Conservation (phyloP, 1,140 invertebrate species). For the Maniola jurtina region DNA sequence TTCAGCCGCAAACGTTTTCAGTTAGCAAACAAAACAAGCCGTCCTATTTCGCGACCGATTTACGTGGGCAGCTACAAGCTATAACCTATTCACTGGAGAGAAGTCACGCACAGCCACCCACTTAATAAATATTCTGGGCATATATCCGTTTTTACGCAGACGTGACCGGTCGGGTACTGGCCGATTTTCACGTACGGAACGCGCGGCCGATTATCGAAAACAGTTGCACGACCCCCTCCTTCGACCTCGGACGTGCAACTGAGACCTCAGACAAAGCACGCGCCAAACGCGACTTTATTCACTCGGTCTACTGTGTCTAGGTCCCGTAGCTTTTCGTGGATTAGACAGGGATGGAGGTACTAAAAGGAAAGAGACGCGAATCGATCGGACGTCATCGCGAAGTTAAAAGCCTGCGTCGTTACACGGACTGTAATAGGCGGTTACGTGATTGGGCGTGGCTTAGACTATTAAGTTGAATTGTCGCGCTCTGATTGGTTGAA, state of each 20-base stretch:
- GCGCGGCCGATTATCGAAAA: conserved; percentile 77
- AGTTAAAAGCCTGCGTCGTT: conserved; percentile 77
- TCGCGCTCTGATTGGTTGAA: conserved; percentile 76
- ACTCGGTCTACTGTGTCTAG: conserved; percentile 52
- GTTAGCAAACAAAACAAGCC: conserved; percentile 67
- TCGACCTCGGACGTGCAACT: conserved; percentile 74
- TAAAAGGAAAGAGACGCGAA: conserved; percentile 40
- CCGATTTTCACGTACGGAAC: conserved; percentile 77
- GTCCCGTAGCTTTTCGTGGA: conserved; percentile 43
- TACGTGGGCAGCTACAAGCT: conserved; percentile 63
- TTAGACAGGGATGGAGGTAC: conserved; percentile 50
- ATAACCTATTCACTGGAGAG: conserved; percentile 57
- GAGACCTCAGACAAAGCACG: conserved; percentile 71
- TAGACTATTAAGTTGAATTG: conserved; percentile 76
- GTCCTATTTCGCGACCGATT: conserved; percentile 68
- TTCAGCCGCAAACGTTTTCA: conserved; percentile 56
- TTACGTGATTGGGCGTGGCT: conserved; percentile 77
- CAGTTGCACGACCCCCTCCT: conserved; percentile 76
- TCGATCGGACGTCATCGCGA: conserved; percentile 62
- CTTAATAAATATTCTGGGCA: conserved; percentile 79
- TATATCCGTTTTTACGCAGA: conserved; percentile 78
- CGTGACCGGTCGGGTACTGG: conserved; percentile 72
- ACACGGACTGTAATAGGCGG: conserved; percentile 77
- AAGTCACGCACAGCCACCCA: conserved; percentile 77
- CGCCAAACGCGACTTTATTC: conserved; percentile 73